Percentiles rank a stretch among this genome's conserved stretches.
phyloP scores from a whole-genome alignment of 2,113 vertebrate species.

The Nycticorax nycticorax region DNA sequence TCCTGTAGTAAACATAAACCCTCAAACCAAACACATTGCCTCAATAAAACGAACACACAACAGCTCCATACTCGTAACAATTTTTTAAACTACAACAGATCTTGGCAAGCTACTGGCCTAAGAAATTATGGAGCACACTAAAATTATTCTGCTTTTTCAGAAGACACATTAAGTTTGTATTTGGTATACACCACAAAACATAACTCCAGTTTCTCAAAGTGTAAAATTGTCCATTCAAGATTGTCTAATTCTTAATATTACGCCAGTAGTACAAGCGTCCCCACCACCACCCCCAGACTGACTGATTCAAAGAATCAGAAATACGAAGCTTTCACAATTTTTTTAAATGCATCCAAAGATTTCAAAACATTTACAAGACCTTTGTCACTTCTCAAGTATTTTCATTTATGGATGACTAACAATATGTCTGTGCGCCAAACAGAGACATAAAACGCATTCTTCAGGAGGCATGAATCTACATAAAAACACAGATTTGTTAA shows the following conservation, averaged over 20 bases:
- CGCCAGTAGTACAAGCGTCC: background rate
- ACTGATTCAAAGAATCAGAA: background rate
- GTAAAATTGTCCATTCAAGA: background rate
- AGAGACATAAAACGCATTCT: background rate
- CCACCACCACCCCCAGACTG: background rate
- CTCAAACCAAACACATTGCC: background rate
- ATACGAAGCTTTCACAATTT: background rate
- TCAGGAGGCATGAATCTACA: background rate
- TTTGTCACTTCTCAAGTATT: background rate
- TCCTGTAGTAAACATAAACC: background rate
- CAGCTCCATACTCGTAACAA: background rate
- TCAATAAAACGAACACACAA: background rate
- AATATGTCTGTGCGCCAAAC: background rate
- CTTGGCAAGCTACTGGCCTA: background rate
- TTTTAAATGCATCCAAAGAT: background rate
- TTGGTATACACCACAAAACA: background rate
- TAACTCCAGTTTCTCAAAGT: background rate
- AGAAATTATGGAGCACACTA: background rate
- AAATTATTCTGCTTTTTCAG: background rate
- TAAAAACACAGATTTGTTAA: background rate
- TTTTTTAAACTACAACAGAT: background rate
- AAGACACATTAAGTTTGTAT: background rate
- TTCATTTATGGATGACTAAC: background rate
- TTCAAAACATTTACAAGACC: conserved; percentile 12
- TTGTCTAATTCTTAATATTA: background rate